Percentiles rank a stretch among this genome's conserved stretches.
Evolutionary conservation across 2,888 invertebrate genomes (phyloP).

Genomic region (Spisula solida): DNA sequence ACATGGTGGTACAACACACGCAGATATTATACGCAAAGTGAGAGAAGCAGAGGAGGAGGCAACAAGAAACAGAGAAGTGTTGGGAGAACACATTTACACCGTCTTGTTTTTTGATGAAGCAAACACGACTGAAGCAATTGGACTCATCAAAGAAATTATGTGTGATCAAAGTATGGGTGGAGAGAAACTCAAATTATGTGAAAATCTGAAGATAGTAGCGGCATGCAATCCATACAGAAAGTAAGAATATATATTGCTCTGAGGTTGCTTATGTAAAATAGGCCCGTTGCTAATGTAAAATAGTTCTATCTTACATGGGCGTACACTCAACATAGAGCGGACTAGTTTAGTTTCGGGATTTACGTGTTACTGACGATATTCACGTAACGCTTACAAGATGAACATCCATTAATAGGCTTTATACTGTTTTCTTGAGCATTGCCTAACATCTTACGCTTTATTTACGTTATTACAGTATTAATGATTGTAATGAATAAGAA

Average conservation of each 20-base stretch:
- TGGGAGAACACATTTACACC: constrained; percentile 77
- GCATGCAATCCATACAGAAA: constrained; percentile 87
- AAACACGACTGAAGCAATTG: constrained; percentile 86
- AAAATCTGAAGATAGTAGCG: constrained; percentile 84
- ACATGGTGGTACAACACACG: constrained; percentile 84
- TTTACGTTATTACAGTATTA: too few species aligned
- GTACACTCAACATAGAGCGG: too few species aligned
- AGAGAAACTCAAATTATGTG: constrained; percentile 70
- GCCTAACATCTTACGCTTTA: too few species aligned
- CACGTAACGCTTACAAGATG: too few species aligned
- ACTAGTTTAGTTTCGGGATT: too few species aligned
- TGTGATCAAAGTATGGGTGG: constrained; percentile 84
- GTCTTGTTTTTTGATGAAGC: constrained; percentile 87
- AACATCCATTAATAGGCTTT: too few species aligned
- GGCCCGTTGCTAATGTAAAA: too few species aligned
- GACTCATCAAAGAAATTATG: constrained; percentile 86
- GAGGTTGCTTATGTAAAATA: too few species aligned
- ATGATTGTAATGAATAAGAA: too few species aligned
- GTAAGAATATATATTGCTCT: constrained; percentile 73
- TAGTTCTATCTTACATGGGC: too few species aligned
- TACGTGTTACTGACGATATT: too few species aligned
- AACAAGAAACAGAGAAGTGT: constrained; percentile 67
- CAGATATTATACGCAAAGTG: constrained; percentile 82
- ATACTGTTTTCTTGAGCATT: too few species aligned
- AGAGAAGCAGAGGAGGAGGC: constrained; percentile 78